Evolutionary conservation across 2,888 invertebrate species (phyloP), one percentile per base, ranked within the genome.

Genomic region (Pecten maximus): DNA sequence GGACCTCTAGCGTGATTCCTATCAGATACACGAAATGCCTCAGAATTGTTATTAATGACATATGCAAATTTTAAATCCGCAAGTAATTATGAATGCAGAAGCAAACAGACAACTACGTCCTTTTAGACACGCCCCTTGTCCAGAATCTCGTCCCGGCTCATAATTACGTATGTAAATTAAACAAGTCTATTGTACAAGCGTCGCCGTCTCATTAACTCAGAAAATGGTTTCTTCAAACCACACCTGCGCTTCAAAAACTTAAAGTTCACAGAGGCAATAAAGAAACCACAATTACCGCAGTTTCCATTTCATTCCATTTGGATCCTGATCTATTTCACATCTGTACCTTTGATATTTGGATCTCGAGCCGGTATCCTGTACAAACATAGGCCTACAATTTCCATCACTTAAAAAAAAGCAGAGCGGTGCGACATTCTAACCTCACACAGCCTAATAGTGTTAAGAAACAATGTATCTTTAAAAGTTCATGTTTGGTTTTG

Each of bases 161-260:
- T 44, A 10, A 44, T 44, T 35, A 74, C 28, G 23, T 35, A 35
- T 74, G 35, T 74, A 74, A 12, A 28, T 28, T 35, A 28, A 19
- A 10, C 28, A 28, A 15, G 23, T 74, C 15, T 74, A 19, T 74
- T 35, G 35, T 74, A 23, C 8, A 74, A 28, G 74, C 35, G 10
- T 6, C 12, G 74, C 10, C 35, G 35, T 35, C 35, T 74, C 74
- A 74, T 74, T 74, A 74, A 74, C 74, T 74, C 74, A 35, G 74
- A 74, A 74, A 74, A 74, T 74, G 35, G 74, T 10, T 74, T 74
- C 74, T 4, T 12, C 74, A 35, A 74, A 35, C 28, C 74, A 35
- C 74, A 74, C 74, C 74, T 74, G 74, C 74, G 74, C 35, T 74
- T 35, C 74, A 74, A 35, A 74, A 23, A 28, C 74, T 74, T 74